These are phyloP conservation scores for Porphyrio hochstetteri DNA, from an alignment of 2,113 vertebrate genomes.

Conservation along the genomic window DNA sequence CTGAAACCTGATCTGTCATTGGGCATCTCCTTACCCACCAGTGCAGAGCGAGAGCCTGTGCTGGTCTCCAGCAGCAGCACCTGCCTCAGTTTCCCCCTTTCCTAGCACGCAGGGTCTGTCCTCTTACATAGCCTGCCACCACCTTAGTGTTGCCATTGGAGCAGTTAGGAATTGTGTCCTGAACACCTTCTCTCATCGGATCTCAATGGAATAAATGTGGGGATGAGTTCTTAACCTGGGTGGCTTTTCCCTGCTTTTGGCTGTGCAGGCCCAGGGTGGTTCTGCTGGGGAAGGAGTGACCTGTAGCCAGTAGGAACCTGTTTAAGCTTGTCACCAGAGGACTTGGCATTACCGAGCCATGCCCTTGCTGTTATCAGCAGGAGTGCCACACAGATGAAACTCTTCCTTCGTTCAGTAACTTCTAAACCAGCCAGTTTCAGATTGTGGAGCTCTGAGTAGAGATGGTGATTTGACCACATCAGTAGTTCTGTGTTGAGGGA, in stretches of 20 bases:
- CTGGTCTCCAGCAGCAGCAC: neutral
- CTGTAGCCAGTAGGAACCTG: neutral
- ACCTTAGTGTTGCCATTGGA: accelerated
- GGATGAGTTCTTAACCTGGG: neutral
- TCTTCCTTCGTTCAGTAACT: neutral
- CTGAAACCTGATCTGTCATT: neutral
- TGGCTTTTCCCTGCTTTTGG: neutral
- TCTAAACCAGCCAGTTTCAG: neutral
- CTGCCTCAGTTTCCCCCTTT: neutral
- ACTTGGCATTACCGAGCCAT: neutral
- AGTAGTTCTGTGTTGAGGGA: neutral
- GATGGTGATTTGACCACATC: accelerated
- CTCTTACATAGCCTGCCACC: neutral
- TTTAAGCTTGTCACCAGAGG: neutral
- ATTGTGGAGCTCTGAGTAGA: neutral
- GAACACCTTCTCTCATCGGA: neutral
- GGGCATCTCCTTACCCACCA: accelerated
- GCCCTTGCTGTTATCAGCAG: neutral
- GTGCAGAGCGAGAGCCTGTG: neutral
- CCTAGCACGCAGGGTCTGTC: accelerated
- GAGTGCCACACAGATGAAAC: neutral
- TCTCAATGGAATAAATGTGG: accelerated
- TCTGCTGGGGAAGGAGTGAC: neutral
- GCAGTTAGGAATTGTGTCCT: neutral
- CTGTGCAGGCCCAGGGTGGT: neutral